Evolutionary conservation across 2,888 invertebrate species (phyloP), one percentile per base, ranked within the genome.

Genomic region (Leptinotarsa haldemani): DNA sequence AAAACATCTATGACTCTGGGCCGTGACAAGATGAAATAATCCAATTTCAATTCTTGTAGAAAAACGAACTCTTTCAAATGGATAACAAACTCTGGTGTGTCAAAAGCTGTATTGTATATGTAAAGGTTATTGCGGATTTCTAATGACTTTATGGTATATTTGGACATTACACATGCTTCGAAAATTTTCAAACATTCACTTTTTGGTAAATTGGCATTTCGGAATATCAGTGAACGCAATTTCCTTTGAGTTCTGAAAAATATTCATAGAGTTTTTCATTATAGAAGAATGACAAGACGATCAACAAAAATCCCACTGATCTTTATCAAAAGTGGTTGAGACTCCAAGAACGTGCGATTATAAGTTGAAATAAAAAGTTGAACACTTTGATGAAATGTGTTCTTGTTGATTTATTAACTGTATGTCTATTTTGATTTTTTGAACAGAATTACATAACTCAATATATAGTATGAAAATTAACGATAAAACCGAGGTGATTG

Each of bases 91-190:
- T 82, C 77, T 12, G 78, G 74, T 4, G 81, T 77, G 16, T 82
- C 79, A 50, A 80, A 84, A 20, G 81, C 79, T 22, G 81, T 80
- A 74, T 88, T 87, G 85, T 87, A 88, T 30, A 73, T 77, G 76
- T 88, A 88, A 70, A 88, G 88, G 69, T 88, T 88, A 72, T 88
- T 88, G 7, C 87, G 85, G 7, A 89, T 83, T 75, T 89, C 88
- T 25, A 89, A 82, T 70, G 83, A 84, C 15, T 81, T 82, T n/a
- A 89, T 80, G 4, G 83, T 82, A 3, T 85, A 77, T 20, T 85
- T 84, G 9, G 86, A 87, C 64, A 84, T 82, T 70, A 85, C 83
- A 40, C 86, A 87, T 2, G 88, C 86, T n/a, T 86, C 83, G 50
- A 89, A 81, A 68, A 89, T 81, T 71, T 87, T 86, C 56, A 88